Evolutionary conservation across 2,113 vertebrate genomes (phyloP).

Genomic region (Ciconia maguari): DNA sequence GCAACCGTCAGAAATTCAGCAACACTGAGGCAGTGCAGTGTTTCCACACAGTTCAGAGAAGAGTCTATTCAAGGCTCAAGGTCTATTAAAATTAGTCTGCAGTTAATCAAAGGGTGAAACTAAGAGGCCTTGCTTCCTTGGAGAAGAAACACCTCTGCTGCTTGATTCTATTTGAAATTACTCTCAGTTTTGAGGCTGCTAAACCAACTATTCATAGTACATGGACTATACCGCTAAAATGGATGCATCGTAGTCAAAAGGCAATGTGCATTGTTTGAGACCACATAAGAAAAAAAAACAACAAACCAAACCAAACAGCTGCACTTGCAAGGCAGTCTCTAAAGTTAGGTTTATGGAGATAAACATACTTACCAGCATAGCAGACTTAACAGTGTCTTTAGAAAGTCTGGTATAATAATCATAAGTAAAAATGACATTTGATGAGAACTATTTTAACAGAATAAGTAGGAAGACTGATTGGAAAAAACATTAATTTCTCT

Average conservation of each 20-base stretch:
- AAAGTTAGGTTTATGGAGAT: neutral
- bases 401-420: neutral
- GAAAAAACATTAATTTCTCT: neutral
- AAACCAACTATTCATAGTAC: neutral
- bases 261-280: neutral
- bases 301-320: neutral
- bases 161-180: neutral
- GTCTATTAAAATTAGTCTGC: neutral
- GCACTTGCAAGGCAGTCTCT: neutral
- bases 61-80: neutral
- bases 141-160: neutral
- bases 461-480: neutral
- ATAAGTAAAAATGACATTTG: neutral
- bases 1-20: neutral
- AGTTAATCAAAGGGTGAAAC: neutral
- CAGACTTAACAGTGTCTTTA: neutral
- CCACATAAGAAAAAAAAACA: neutral
- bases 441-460: neutral
- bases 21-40: neutral
- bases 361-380: neutral
- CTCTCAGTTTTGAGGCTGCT: neutral
- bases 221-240: neutral
- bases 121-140: neutral
- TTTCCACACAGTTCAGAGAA: neutral
- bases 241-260: neutral